phyloP scores from a whole-genome alignment of 92 coral and sea anemone genomes.

The Epizoanthus fatuus region DNA sequence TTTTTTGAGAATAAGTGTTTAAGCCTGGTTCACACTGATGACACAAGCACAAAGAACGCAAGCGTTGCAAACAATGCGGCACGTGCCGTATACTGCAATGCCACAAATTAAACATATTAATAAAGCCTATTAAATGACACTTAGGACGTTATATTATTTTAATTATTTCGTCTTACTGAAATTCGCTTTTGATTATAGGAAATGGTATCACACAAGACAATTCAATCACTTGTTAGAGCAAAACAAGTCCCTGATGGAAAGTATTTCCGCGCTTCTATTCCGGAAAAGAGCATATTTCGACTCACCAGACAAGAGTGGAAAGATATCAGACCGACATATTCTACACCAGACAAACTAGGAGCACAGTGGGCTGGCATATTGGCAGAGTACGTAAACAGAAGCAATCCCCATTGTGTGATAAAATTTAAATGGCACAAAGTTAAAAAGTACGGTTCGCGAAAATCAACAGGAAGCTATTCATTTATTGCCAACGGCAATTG shows the following conservation, averaged over 20 bases:
- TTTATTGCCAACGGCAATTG: background rate
- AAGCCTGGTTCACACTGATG: too few relatives aligned
- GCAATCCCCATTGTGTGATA: background rate
- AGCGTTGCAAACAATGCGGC: too few relatives aligned
- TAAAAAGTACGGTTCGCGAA: background rate
- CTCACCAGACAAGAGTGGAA: background rate
- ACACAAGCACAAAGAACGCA: too few relatives aligned
- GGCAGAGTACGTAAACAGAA: background rate
- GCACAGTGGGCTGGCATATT: background rate
- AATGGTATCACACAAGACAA: background rate
- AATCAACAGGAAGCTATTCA: background rate
- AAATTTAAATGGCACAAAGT: constrained; percentile 1
- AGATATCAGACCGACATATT: background rate
- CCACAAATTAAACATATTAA: too few relatives aligned
- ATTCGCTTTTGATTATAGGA: background rate
- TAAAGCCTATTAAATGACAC: too few relatives aligned
- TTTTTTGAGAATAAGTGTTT: too few relatives aligned
- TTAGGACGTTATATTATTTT: too few relatives aligned
- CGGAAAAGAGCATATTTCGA: background rate
- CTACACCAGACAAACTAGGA: background rate
- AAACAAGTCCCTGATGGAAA: background rate
- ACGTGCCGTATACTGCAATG: too few relatives aligned
- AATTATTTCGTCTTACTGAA: too few relatives aligned
- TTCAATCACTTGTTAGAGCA: background rate
- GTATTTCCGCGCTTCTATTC: background rate